These are phyloP conservation scores for Callaeas wilsoni DNA, from an alignment of 2,113 vertebrate genomes.

Conservation along the genomic window DNA sequence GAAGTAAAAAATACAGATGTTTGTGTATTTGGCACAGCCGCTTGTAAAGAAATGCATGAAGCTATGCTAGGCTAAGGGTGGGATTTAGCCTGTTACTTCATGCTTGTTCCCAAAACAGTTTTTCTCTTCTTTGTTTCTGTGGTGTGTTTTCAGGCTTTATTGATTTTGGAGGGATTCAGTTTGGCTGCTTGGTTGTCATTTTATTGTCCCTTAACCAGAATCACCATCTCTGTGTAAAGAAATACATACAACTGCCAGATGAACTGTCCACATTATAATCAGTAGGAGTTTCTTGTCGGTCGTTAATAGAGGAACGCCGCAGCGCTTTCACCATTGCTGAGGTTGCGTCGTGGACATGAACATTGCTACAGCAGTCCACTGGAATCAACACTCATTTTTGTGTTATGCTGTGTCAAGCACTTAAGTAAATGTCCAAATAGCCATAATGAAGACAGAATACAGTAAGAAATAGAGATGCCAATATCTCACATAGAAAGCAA, in stretches of 20 bases:
- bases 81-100: not conserved
- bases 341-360: not conserved
- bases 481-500: not conserved
- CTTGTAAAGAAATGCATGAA: not conserved
- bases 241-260: not conserved
- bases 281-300: not conserved
- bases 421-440: constrained; percentile 7
- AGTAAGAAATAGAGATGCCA: not conserved
- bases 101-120: not conserved
- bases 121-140: not conserved
- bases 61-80: not conserved
- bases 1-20: not conserved
- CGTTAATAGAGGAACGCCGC: not conserved
- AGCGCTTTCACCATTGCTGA: not conserved
- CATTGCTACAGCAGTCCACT: not conserved
- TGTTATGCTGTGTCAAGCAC: not conserved
- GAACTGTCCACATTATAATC: not conserved
- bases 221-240: not conserved
- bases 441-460: not conserved
- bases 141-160: not conserved
- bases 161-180: not conserved
- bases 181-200: not conserved
- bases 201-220: not conserved
- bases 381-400: not conserved
- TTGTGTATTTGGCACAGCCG: not conserved